Evolutionary conservation across 2,888 invertebrate species (phyloP).

Genomic region (Desoria tigrina): DNA sequence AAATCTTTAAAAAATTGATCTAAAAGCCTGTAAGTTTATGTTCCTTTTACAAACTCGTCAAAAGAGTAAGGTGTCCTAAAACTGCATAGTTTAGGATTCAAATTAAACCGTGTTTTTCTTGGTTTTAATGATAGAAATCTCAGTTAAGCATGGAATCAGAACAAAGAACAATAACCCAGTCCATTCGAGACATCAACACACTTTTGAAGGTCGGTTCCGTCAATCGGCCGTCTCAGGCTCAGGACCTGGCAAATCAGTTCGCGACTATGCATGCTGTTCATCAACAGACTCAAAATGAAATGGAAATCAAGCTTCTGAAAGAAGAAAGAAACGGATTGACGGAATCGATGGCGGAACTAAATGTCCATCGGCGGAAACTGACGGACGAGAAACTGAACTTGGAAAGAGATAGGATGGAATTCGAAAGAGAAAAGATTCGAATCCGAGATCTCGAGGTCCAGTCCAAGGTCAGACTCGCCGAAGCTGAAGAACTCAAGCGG

Average conservation of each 20-base stretch:
- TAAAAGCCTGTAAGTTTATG: too few relatives aligned
- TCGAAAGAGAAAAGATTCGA: slow-evolving; percentile 65
- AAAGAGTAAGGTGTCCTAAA: too few relatives aligned
- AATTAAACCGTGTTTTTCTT: background rate
- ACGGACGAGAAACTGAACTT: slow-evolving; percentile 66
- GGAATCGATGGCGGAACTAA: slow-evolving; percentile 49
- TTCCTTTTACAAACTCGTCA: too few relatives aligned
- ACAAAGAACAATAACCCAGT: slow-evolving; percentile 45
- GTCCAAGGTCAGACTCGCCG: slow-evolving; percentile 36
- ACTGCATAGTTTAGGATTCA: background rate
- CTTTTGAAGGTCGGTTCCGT: slow-evolving; percentile 29
- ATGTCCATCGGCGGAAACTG: slow-evolving; percentile 59
- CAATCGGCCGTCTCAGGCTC: background rate
- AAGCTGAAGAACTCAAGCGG: slow-evolving; percentile 45
- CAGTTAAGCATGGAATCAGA: slow-evolving; percentile 40
- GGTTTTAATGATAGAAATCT: slow-evolving; percentile 39
- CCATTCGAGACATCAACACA: slow-evolving; percentile 44
- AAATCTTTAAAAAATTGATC: too few relatives aligned
- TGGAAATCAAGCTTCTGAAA: slow-evolving; percentile 46
- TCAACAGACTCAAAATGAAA: slow-evolving; percentile 42
- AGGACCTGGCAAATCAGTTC: slow-evolving; percentile 25
- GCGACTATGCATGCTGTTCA: slow-evolving; percentile 25
- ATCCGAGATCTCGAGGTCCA: slow-evolving; percentile 44
- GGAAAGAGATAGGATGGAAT: slow-evolving; percentile 65
- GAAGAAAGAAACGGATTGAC: slow-evolving; percentile 48